These are phyloP conservation scores for Ictalurus furcatus DNA, from an alignment of 2,113 vertebrate genomes.

Conservation along the genomic window DNA sequence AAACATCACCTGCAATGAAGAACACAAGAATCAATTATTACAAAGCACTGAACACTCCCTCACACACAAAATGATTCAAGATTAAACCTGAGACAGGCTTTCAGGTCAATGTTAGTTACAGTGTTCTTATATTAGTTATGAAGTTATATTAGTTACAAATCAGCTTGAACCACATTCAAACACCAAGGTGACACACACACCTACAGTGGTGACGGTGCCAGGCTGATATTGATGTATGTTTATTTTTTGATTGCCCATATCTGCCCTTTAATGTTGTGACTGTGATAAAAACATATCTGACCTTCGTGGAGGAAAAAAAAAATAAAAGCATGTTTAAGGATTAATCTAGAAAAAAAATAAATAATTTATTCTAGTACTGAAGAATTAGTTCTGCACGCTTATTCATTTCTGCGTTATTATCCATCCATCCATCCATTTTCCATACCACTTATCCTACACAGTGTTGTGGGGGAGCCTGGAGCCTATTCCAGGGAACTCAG, in stretches of 20 bases:
- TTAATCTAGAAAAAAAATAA: background rate
- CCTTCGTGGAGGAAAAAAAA: background rate
- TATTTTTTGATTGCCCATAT: conserved; percentile 27
- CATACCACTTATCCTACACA: no score
- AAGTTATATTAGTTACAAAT: background rate
- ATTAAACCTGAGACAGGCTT: background rate
- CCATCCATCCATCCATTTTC: no score
- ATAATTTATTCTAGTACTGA: background rate
- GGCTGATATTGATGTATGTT: background rate
- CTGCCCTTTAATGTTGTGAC: background rate
- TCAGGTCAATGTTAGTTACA: background rate
- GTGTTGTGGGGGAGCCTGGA: no score
- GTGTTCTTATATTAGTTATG: background rate
- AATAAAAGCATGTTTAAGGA: background rate
- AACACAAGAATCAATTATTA: background rate
- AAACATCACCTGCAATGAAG: conserved; percentile 4
- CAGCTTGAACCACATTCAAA: background rate
- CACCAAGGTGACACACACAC: conserved; percentile 1
- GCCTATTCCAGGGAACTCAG: no score
- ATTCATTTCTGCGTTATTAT: background rate
- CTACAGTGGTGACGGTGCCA: conserved; percentile 43
- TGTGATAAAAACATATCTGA: conserved; percentile 4
- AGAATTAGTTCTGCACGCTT: background rate
- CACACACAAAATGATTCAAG: background rate
- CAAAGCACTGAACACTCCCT: background rate